Evolutionary conservation across 2,113 vertebrate species (phyloP).

Genomic region (Eurypyga helias): DNA sequence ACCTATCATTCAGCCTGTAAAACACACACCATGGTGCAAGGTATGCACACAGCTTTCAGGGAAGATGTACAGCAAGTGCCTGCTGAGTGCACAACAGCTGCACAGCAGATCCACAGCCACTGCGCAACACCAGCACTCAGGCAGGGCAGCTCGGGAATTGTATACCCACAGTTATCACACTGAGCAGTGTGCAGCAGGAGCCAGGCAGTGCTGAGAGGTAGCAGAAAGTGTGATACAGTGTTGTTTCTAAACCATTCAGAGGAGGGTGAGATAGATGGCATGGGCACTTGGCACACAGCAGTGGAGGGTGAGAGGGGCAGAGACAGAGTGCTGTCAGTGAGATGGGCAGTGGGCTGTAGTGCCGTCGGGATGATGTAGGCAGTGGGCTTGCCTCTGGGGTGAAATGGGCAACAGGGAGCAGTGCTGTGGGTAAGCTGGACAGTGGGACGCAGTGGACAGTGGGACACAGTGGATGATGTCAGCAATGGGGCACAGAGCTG

Average conservation of each 20-base stretch:
- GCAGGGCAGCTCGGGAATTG: neutral
- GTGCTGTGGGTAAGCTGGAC: neutral
- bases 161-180: too few relatives aligned
- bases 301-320: neutral
- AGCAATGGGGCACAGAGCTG: neutral
- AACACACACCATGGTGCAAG: neutral
- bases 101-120: neutral
- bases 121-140: rapidly evolving
- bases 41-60: too few relatives aligned
- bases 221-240: neutral
- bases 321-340: neutral
- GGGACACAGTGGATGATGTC: neutral
- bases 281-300: neutral
- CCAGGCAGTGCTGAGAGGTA: neutral
- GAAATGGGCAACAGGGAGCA: neutral
- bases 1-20: too few relatives aligned
- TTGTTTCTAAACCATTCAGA: neutral
- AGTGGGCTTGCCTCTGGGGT: too few relatives aligned
- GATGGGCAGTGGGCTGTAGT: neutral
- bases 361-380: neutral
- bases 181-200: neutral
- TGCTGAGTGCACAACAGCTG: rapidly evolving
- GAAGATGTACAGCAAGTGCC: neutral
- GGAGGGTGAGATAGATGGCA: rapidly evolving
- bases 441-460: neutral